These are phyloP conservation scores for Nemurella pictetii DNA, from an alignment of 2,888 invertebrate genomes.

Conservation along the genomic window DNA sequence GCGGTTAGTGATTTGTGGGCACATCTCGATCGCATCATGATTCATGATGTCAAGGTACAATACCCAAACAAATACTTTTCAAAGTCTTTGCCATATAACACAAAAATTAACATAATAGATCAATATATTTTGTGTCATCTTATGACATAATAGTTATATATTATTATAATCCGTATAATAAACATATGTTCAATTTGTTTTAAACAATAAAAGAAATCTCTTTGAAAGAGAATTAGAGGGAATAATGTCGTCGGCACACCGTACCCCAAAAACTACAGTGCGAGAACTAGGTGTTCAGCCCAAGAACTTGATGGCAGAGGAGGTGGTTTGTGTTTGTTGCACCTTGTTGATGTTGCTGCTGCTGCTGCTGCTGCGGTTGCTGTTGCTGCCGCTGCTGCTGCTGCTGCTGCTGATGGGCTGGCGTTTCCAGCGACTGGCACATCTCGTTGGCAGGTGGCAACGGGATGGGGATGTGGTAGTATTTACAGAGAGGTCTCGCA, in stretches of 20 bases:
- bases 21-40: slow-evolving; percentile 26
- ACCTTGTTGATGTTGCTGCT: slow-evolving; percentile 46
- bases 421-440: slow-evolving; percentile 45
- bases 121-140: slow-evolving; percentile 52
- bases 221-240: slow-evolving; percentile 33
- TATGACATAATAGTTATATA: slow-evolving; percentile 49
- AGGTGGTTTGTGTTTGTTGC: slow-evolving; percentile 44
- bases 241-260: slow-evolving; percentile 30
- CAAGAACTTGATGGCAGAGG: slow-evolving; percentile 40
- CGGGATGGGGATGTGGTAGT: slow-evolving; percentile 94
- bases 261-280: slow-evolving; percentile 29
- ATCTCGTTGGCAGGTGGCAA: slow-evolving; percentile 81
- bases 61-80: slow-evolving; percentile 8
- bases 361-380: slow-evolving; percentile 55
- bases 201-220: slow-evolving; percentile 40
- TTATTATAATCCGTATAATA: slow-evolving; percentile 28
- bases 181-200: slow-evolving; percentile 40
- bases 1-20: slow-evolving; percentile 31
- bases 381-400: slow-evolving; percentile 50
- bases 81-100: slow-evolving; percentile 37
- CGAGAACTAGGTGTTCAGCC: slow-evolving; percentile 40
- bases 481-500: slow-evolving; percentile 92
- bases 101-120: slow-evolving; percentile 42
- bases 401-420: slow-evolving; percentile 50
- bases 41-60: slow-evolving; percentile 32